Evolutionary conservation across 2,113 vertebrate genomes (phyloP), one percentile per base, ranked within the genome.

Genomic region (Caretta caretta): DNA sequence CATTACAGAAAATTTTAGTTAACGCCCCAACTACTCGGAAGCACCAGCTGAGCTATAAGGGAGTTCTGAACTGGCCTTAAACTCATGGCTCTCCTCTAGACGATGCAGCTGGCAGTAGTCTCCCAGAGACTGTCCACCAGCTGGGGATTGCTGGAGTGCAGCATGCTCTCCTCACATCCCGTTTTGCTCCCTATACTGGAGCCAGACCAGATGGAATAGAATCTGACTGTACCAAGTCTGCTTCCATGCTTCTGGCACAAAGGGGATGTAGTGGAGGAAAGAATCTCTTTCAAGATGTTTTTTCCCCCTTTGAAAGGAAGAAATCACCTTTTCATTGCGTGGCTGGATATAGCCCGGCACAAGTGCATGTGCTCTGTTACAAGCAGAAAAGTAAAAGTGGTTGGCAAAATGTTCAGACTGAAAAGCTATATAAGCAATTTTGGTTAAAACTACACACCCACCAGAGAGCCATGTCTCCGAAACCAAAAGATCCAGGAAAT

Each of bases 371-470:
- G 14, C 49, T 90, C 19, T 89, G 8, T 24, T 83, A 84, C 0
- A 2, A 84, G 72, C 51, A 46, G 81, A 92, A 87, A 87, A 80
- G 83, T n/a, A 92, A 92, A 82, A 90, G 85, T 14, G 0, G 1
- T 1, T 93, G 92, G 84, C 93, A 93, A 38, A 38, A 72, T 72
- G 65, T n/a, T 22, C 17, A 3, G 86, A 86, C 53, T 87, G 79
- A 80, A 85, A 90, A 95, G 89, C 87, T 91, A 91, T 95, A 94
- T 83, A 93, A 93, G 92, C 87, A 95, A 75, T 92, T 96, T 92
- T 87, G 89, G 86, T 96, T 95, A 88, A 96, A 95, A 87, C 89
- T 90, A 95, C 62, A 51, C 93, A 89, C 72, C 94, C 93, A 94
- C 69, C 92, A 96, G 72, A 7, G 29, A 96, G 53, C 85, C 38